Conservation (phyloP, 2,113 vertebrate genomes). For the Onychostruthus taczanowskii region DNA sequence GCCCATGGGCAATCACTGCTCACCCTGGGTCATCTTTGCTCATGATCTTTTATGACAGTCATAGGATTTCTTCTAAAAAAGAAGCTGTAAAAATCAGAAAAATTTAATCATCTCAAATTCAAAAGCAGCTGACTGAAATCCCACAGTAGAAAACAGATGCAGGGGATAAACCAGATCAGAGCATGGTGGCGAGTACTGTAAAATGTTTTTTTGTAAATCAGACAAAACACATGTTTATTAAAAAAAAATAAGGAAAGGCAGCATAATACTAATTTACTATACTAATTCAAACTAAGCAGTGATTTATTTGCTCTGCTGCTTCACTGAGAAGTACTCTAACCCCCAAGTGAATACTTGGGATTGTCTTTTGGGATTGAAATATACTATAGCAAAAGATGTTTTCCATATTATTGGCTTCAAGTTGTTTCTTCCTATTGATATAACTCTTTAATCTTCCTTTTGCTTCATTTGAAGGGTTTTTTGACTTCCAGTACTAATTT, state of each 20-base stretch:
- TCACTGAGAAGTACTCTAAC: not conserved
- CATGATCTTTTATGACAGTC: not conserved
- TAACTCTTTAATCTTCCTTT: not conserved
- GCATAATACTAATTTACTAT: not conserved
- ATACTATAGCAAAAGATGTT: not conserved
- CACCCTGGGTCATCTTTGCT: slow-evolving; percentile 2
- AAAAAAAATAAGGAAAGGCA: not conserved
- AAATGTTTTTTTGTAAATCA: not conserved
- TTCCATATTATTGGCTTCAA: not conserved
- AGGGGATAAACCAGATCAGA: not conserved
- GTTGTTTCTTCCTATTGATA: not conserved
- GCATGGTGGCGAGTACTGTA: not conserved
- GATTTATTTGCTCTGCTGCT: slow-evolving; percentile 2
- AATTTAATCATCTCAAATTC: not conserved
- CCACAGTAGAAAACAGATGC: not conserved
- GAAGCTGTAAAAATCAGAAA: slow-evolving; percentile 8
- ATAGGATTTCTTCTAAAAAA: slow-evolving; percentile 41
- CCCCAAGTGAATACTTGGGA: not conserved
- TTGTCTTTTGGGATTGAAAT: not conserved
- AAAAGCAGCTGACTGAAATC: not conserved
- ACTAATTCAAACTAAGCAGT: not conserved
- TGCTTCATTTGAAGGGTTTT: not conserved
- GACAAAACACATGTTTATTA: not conserved
- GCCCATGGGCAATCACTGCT: not conserved
- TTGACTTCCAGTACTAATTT: not conserved